phyloP scores from a whole-genome alignment of 2,797 vertebrate species.

The Trematomus bernacchii region DNA sequence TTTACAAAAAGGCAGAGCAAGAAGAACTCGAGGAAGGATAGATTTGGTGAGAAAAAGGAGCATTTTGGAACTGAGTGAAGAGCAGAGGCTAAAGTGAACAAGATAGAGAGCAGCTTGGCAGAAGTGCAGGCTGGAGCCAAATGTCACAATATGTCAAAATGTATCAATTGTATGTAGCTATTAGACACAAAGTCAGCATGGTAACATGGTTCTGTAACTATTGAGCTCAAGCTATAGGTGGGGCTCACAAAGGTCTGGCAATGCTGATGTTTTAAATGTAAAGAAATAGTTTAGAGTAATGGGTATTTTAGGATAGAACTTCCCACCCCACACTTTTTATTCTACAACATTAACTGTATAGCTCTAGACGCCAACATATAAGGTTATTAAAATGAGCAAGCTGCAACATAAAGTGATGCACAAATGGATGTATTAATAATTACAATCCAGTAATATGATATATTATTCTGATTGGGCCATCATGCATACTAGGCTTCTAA shows the following conservation, averaged over 20 bases:
- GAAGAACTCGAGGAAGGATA: slow-evolving; percentile 26
- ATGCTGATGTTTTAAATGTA: neutral
- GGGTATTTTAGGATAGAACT: too few species aligned
- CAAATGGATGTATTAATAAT: neutral
- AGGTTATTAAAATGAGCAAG: neutral
- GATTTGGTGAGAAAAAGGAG: slow-evolving; percentile 24
- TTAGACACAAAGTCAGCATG: neutral
- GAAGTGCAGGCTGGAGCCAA: slow-evolving; percentile 32
- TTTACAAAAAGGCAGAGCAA: slow-evolving; percentile 27
- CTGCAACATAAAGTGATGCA: neutral
- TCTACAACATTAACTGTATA: neutral
- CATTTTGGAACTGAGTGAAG: slow-evolving; percentile 31
- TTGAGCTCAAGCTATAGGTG: neutral
- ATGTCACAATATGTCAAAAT: slow-evolving; percentile 42
- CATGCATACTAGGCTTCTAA: too few species aligned
- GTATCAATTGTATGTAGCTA: slow-evolving; percentile 2
- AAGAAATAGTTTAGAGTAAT: too few species aligned
- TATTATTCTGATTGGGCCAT: neutral
- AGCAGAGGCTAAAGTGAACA: slow-evolving; percentile 39
- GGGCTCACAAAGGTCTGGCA: slow-evolving; percentile 1
- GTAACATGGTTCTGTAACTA: neutral
- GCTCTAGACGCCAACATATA: neutral
- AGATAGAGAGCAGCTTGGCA: slow-evolving; percentile 17
- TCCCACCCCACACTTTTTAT: neutral
- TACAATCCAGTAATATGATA: neutral